A percentile compares a stretch with the other conserved stretches of the same genome.
Conservation (phyloP, 2,113 vertebrate species). For the Cranoglanis bouderius region DNA sequence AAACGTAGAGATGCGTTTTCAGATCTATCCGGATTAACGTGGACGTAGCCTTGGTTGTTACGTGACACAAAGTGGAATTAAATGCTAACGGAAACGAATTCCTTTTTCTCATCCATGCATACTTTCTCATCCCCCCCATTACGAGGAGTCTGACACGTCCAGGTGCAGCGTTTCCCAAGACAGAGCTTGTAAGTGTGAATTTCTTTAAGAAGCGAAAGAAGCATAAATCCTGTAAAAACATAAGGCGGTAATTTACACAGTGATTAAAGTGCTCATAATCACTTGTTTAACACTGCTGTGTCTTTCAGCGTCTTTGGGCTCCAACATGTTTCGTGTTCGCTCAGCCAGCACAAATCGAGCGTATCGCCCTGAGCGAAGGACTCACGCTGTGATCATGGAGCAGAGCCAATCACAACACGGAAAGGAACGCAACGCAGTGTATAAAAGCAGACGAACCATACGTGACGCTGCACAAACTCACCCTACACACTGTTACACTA, state of each 20-base stretch:
- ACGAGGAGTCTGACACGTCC: background rate
- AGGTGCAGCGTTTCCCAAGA: background rate
- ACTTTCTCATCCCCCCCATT: background rate
- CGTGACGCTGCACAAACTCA: background rate
- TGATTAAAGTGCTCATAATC: background rate
- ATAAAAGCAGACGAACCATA: background rate
- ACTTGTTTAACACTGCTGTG: background rate
- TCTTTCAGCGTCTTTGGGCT: background rate
- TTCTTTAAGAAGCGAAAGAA: background rate
- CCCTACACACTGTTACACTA: background rate
- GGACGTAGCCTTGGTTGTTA: too few species aligned
- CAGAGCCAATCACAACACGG: slow-evolving; percentile 31
- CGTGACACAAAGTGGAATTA: background rate
- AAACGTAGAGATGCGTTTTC: too few species aligned
- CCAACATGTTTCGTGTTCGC: background rate
- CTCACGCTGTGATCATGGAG: slow-evolving; percentile 16
- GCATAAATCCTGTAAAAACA: background rate
- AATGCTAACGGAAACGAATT: background rate
- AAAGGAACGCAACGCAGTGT: background rate
- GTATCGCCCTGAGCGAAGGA: slow-evolving; percentile 11
- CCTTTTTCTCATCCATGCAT: background rate
- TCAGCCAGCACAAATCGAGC: background rate
- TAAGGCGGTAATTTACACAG: background rate
- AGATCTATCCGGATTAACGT: too few species aligned
- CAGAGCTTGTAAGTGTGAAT: background rate